Base-by-base conservation (phyloP, 2,113 vertebrate genomes). In the Gobiocypris rarus region DNA sequence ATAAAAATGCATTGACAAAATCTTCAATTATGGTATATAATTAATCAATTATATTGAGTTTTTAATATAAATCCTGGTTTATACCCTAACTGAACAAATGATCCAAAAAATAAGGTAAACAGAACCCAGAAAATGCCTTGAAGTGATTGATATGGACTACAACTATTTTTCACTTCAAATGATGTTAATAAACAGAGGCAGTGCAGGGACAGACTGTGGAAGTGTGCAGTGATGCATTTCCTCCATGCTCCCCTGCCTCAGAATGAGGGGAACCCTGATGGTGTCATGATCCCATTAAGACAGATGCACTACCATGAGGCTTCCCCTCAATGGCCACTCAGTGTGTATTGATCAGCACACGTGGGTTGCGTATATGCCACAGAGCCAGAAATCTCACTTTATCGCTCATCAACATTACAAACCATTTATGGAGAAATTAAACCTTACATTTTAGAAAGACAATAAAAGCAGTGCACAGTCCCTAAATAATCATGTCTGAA, bases 211-310 rank as follows among this genome's bases (percentile, higher is more conserved):
- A 69, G 63, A 65, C 43, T 50, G 59, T 28, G 45, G 17, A 56
- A 81, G 79, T 70, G 65, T 70, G 45, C 13, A n/a, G 48, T 24
- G 22, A 61, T 59, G 77, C 43, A 13, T 74, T 56, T 26, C 31
- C 52, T 73, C 38, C 38, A 38, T n/a, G 61, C 50, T 58, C 26
- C 48, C 38, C 61, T 45, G 74, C 43, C 41, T 69, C 75, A 19
- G 63, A 78, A 45, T 9, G 28, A 75, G 43, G 41, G 34, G 15
- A 73, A 56, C 63, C 80, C 86, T 7, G 84, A 86, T 84, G 65
- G 71, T 31, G 69, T 87, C 86, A 86, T 82, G 75, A 87, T 89
- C 82, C 85, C 59, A 89, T 89, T 88, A 89, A 75, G 75, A 59
- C 79, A 82, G 75, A 50, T 71, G 76, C 45, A 90, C 69, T 80